Evolutionary conservation across 2,797 vertebrate species (phyloP), one percentile per base, ranked within the genome.

Genomic region (Jordanella pulchra): DNA sequence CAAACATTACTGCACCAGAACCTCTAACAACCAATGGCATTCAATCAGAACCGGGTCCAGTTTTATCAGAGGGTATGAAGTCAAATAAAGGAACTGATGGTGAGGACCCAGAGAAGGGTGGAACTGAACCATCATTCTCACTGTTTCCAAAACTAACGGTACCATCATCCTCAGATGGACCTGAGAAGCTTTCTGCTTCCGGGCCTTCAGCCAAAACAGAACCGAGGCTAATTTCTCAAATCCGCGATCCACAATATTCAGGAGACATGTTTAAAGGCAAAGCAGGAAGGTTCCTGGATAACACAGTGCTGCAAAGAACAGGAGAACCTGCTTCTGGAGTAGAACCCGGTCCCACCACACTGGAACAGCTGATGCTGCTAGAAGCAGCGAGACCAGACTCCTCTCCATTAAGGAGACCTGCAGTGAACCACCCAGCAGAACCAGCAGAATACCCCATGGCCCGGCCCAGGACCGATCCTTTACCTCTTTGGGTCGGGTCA

Each of bases 231-330:
- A 84, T 91, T 32, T 91, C 92, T 70, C 86, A 88, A 63, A 79
- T 89, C 17, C 39, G 1, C 53, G 92, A 93, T 64, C 84, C 89
- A 27, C 91, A 92, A 58, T 90, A 88, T 76, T 67, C 67, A 60
- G 86, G 87, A 65, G 81, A 89, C 80, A 82, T 72, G 1, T 80
- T 77, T 32, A 27, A 18, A 39, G 71, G 65, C 73, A 85, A 88
- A 82, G 67, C 50, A 18, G 80, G n/a, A 64, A 50, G 60, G 7
- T n/a, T n/a, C 56, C 76, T 80, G 66, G 60, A 27, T 73, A 75
- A n/a, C n/a, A n/a, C n/a, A n/a, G n/a, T n/a, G n/a, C n/a, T n/a
- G n/a, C n/a, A n/a, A n/a, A n/a, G n/a, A n/a, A n/a, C n/a, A n/a
- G n/a, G n/a, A n/a, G n/a, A n/a, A n/a, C n/a, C n/a, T n/a, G n/a